A percentile compares a stretch with the other conserved stretches of the same genome.
phyloP scores from a whole-genome alignment of 2,113 vertebrate species.

The Macrotis lagotis region DNA sequence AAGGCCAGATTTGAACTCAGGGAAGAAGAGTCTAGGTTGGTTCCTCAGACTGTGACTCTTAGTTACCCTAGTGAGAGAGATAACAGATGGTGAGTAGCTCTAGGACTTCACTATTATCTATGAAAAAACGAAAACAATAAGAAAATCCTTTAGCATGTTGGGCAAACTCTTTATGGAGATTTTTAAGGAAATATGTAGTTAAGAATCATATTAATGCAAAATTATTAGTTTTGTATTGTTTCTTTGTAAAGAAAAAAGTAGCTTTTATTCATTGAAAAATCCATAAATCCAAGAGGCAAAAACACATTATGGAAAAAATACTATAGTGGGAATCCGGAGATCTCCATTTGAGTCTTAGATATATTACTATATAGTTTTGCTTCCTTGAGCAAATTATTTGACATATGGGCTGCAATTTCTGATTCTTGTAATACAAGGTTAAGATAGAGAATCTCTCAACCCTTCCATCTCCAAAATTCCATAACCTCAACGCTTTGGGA shows the following conservation, averaged over 20 bases:
- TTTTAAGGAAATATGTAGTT: neutral
- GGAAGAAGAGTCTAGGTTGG: too few relatives aligned
- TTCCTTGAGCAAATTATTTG: neutral
- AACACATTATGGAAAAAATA: neutral
- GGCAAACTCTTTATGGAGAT: neutral
- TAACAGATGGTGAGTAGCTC: neutral
- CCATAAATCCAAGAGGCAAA: neutral
- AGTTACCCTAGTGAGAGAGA: too few relatives aligned
- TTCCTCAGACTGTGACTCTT: too few relatives aligned
- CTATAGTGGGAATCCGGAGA: neutral
- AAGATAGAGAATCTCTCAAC: neutral
- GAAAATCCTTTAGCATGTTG: neutral
- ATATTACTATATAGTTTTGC: neutral
- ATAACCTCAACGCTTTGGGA: neutral
- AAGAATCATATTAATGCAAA: neutral
- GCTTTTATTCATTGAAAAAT: neutral
- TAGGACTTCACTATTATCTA: neutral
- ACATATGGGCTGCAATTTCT: neutral
- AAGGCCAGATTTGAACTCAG: too few relatives aligned
- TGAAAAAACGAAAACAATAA: neutral
- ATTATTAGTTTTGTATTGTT: neutral
- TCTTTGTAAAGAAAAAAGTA: neutral
- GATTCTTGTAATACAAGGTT: neutral
- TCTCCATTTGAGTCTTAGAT: neutral
- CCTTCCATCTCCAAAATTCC: neutral